phyloP scores from a whole-genome alignment of 2,888 invertebrate genomes.

The Plemyria rubiginata region DNA sequence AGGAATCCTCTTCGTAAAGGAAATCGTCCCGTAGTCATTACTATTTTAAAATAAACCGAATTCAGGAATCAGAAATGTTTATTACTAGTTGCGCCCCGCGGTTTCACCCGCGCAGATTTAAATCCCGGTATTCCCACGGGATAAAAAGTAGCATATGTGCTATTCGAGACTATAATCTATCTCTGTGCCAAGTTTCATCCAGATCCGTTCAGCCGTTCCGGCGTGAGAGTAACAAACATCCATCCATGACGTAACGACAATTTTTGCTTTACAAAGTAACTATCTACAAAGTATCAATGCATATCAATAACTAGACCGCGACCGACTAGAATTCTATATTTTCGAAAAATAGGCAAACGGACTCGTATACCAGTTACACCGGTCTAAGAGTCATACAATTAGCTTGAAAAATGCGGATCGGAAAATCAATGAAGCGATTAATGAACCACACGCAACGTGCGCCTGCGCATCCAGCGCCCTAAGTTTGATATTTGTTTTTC shows the following conservation, averaged over 20 bases:
- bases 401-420: conserved; percentile 30
- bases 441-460: conserved; percentile 55
- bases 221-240: too few species aligned
- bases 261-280: not conserved
- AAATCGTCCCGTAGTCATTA: too few species aligned
- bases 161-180: too few species aligned
- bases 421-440: conserved; percentile 68
- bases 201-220: too few species aligned
- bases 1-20: too few species aligned
- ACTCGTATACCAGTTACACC: conserved; percentile 2
- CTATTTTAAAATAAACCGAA: too few species aligned
- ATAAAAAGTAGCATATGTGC: too few species aligned
- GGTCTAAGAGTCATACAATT: conserved; percentile 8
- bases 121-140: too few species aligned
- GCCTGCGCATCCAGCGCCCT: conserved; percentile 14
- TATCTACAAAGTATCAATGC: conserved; percentile 4
- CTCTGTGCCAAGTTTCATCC: too few species aligned
- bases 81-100: too few species aligned
- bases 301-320: conserved; percentile 14
- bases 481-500: not conserved
- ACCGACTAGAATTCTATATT: conserved; percentile 8
- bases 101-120: too few species aligned
- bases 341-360: conserved; percentile 9
- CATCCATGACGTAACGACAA: not conserved
- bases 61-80: too few species aligned